Percentiles rank a stretch among this genome's conserved stretches.
These are phyloP conservation scores for Anniella stebbinsi DNA, from an alignment of 2,797 vertebrate species.

Conservation along the genomic window DNA sequence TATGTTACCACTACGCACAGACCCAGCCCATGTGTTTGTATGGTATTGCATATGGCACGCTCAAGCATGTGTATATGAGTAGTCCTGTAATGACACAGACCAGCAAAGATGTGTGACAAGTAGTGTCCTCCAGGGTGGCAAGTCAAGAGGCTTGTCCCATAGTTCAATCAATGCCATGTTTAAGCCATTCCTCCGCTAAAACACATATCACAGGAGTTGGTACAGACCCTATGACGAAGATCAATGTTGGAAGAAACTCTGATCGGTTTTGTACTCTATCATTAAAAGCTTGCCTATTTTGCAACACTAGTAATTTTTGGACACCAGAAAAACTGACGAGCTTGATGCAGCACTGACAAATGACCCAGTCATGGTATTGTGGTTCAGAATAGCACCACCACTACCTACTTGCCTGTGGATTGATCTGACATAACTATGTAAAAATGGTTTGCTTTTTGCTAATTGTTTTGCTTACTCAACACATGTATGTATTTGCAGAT, in stretches of 20 bases:
- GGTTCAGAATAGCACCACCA: not conserved
- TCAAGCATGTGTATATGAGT: not conserved
- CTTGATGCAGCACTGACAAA: not conserved
- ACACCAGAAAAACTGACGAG: not conserved
- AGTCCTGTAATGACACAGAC: not conserved
- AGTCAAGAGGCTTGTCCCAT: not conserved
- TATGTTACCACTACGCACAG: no score
- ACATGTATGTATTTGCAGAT: not conserved
- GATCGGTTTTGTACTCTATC: not conserved
- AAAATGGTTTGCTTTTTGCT: not conserved
- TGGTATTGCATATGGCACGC: not conserved
- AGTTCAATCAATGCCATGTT: not conserved
- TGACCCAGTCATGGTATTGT: not conserved
- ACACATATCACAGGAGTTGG: not conserved
- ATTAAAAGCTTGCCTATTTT: slow-evolving; percentile 1
- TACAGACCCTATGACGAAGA: not conserved
- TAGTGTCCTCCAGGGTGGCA: not conserved
- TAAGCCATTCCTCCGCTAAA: not conserved
- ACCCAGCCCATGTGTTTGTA: not conserved
- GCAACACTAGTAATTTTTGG: slow-evolving; percentile 1
- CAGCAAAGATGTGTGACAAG: not conserved
- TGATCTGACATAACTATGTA: not conserved
- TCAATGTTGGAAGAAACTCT: not conserved
- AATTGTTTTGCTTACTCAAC: not conserved
- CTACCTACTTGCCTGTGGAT: slow-evolving; percentile 1